phyloP scores from a whole-genome alignment of 2,797 vertebrate genomes.

The Halcyon badia region DNA sequence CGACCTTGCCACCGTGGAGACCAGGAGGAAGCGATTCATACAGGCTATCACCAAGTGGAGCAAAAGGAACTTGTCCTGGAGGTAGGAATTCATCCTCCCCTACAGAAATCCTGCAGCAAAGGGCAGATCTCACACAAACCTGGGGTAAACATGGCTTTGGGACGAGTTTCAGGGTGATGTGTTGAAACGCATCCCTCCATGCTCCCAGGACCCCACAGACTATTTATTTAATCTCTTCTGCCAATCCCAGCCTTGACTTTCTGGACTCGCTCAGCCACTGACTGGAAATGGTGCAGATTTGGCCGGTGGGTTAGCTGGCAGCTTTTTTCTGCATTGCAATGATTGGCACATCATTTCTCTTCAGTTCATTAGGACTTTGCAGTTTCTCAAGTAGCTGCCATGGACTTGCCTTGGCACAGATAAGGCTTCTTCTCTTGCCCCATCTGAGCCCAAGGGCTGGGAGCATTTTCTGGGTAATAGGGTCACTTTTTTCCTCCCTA shows the following conservation, averaged over 20 bases:
- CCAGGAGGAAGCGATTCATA: constrained; percentile 82
- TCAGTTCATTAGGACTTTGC: background rate
- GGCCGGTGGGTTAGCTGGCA: background rate
- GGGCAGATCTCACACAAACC: background rate
- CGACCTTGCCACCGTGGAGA: constrained; percentile 79
- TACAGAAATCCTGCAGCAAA: background rate
- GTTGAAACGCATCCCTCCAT: fast-evolving
- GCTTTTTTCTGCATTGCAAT: background rate
- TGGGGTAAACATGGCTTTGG: background rate
- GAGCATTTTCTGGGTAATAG: background rate
- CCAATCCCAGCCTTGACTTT: background rate
- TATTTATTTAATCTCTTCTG: background rate
- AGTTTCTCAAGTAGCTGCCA: background rate
- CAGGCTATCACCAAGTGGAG: constrained; percentile 89
- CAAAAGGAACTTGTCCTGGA: constrained; percentile 96
- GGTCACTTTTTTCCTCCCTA: background rate
- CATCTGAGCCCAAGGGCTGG: background rate
- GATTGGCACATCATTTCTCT: background rate
- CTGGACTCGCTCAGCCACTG: fast-evolving
- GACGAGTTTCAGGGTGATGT: background rate
- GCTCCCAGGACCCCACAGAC: background rate
- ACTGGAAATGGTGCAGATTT: background rate
- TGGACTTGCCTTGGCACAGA: background rate
- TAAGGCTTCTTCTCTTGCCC: background rate
- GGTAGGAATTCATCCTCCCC: constrained; percentile 78